Percentiles rank a stretch among this genome's conserved stretches.
These are phyloP conservation scores for Nebria brevicollis DNA, from an alignment of 2,888 invertebrate species.

Conservation along the genomic window DNA sequence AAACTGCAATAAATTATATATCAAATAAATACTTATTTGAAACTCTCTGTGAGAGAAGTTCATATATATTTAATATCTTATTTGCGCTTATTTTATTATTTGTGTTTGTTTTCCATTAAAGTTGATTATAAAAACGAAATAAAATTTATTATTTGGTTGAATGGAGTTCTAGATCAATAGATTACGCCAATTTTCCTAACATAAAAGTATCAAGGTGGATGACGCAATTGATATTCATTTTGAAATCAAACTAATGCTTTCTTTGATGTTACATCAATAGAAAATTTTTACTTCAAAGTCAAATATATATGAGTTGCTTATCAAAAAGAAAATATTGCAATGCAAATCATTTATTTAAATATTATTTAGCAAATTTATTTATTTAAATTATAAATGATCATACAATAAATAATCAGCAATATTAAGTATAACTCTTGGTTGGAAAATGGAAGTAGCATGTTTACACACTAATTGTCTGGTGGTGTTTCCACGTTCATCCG, in stretches of 20 bases:
- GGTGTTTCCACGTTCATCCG: conserved; percentile 10
- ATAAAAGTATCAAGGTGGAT: not conserved
- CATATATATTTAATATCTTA: no score
- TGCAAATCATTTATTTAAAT: no score
- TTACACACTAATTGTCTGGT: not conserved
- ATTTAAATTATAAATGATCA: not conserved
- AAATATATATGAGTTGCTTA: not conserved
- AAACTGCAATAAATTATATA: no score
- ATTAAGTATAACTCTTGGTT: not conserved
- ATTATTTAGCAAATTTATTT: no score
- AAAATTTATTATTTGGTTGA: not conserved
- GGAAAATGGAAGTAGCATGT: not conserved
- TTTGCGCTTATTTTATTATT: no score
- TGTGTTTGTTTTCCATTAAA: no score
- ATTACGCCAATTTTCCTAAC: not conserved
- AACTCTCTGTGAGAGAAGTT: no score
- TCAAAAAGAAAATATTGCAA: no score
- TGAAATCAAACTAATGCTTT: not conserved
- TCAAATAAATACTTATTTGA: no score
- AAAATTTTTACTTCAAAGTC: not conserved
- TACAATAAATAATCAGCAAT: not conserved
- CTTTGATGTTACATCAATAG: not conserved
- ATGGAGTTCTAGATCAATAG: no score
- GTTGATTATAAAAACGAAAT: no score
- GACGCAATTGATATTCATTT: not conserved